phyloP scores from a whole-genome alignment of 2,113 vertebrate genomes.

The human (Homo sapiens) region GRCh38 chr9:73774501-73775000 shows the following conservation, averaged over 20 bases:
- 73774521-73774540: slow-evolving; percentile 12
- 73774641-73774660: neutral
- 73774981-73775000: neutral
- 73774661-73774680: neutral
- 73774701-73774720: neutral
- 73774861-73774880: neutral
- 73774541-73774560: neutral
- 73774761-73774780: neutral
- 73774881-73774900: neutral
- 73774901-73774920: neutral
- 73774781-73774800: neutral
- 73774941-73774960: neutral
- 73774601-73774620: neutral
- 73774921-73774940: neutral
- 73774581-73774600: neutral
- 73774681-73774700: neutral
- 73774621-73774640: neutral
- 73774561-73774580: neutral
- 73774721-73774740: neutral
- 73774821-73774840: neutral
- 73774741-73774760: neutral
- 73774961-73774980: neutral
- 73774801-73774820: neutral
- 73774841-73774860: neutral
- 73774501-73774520: neutral